A percentile compares a stretch with the other conserved stretches of the same genome.
These are phyloP conservation scores for Altica lythri DNA, from an alignment of 2,888 invertebrate genomes.

Conservation along the genomic window DNA sequence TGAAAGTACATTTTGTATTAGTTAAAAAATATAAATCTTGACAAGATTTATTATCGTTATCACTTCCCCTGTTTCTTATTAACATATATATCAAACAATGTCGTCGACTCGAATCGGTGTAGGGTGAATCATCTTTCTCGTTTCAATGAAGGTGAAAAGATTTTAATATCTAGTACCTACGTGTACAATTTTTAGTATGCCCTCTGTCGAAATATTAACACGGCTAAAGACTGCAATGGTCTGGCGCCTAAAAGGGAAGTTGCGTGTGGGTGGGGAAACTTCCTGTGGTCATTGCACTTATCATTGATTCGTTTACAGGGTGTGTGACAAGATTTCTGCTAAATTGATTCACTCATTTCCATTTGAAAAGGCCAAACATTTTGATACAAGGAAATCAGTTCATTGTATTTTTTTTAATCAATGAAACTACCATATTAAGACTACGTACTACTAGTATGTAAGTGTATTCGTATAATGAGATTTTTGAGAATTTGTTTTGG, in stretches of 20 bases:
- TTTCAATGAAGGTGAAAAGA: background rate
- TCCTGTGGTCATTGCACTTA: constrained; percentile 45
- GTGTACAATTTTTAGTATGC: constrained; percentile 2
- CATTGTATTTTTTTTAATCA: too few species aligned
- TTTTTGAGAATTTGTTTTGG: too few species aligned
- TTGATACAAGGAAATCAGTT: too few species aligned
- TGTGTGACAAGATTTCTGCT: constrained; percentile 1
- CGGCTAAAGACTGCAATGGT: constrained; percentile 14
- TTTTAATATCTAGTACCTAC: too few species aligned
- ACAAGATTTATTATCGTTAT: too few species aligned
- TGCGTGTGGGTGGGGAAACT: constrained; percentile 39
- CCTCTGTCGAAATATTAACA: constrained; percentile 2
- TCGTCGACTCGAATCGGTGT: background rate
- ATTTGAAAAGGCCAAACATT: background rate
- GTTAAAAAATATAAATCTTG: too few species aligned
- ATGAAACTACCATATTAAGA: too few species aligned
- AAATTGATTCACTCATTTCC: background rate
- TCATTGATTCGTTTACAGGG: constrained; percentile 32
- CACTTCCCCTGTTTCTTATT: too few species aligned
- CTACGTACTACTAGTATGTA: too few species aligned
- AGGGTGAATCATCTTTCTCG: constrained; percentile 8
- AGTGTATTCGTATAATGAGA: too few species aligned
- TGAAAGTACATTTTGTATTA: background rate
- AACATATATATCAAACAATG: too few species aligned
- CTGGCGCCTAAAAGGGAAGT: constrained; percentile 37